A percentile compares a stretch with the other conserved stretches of the same genome.
phyloP scores from a whole-genome alignment of 1,140 invertebrate species.

The Calycopis cecrops region DNA sequence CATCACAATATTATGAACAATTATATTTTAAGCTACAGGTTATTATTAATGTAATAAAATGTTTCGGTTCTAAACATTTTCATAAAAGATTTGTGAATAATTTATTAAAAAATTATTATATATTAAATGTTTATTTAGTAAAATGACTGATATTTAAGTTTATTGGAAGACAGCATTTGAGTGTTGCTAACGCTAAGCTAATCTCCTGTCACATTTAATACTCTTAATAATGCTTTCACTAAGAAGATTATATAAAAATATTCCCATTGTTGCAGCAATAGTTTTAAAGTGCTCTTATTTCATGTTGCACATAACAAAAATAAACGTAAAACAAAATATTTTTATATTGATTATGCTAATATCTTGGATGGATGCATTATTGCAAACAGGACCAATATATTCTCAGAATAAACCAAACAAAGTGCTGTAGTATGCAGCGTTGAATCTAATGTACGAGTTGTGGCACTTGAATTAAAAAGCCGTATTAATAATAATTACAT shows the following conservation, averaged over 20 bases:
- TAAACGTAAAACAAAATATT: conserved; percentile 26
- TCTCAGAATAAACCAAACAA: conserved; percentile 6
- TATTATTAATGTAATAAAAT: conserved; percentile 13
- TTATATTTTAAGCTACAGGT: conserved; percentile 9
- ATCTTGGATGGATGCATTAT: conserved; percentile 9
- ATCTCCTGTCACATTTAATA: neutral
- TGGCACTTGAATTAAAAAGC: neutral
- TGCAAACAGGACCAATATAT: conserved; percentile 6
- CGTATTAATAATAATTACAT: neutral
- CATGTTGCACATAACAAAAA: conserved; percentile 24
- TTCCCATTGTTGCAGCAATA: conserved; percentile 9
- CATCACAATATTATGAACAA: conserved; percentile 6
- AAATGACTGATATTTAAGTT: conserved; percentile 15
- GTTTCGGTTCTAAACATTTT: conserved; percentile 14
- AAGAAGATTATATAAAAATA: conserved; percentile 18
- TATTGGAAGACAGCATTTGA: conserved; percentile 11
- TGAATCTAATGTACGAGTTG: neutral
- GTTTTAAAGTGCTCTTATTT: conserved; percentile 36
- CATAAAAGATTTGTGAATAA: conserved; percentile 10
- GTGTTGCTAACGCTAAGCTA: conserved; percentile 18
- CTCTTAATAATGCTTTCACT: conserved; percentile 2
- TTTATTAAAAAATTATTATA: conserved; percentile 15
- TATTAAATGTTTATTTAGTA: conserved; percentile 16
- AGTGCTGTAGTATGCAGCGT: conserved; percentile 15
- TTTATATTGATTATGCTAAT: conserved; percentile 22